Percentiles rank a stretch among this genome's conserved stretches.
Evolutionary conservation across 2,797 vertebrate species (phyloP).

Genomic region (Cetoscarus ocellatus): DNA sequence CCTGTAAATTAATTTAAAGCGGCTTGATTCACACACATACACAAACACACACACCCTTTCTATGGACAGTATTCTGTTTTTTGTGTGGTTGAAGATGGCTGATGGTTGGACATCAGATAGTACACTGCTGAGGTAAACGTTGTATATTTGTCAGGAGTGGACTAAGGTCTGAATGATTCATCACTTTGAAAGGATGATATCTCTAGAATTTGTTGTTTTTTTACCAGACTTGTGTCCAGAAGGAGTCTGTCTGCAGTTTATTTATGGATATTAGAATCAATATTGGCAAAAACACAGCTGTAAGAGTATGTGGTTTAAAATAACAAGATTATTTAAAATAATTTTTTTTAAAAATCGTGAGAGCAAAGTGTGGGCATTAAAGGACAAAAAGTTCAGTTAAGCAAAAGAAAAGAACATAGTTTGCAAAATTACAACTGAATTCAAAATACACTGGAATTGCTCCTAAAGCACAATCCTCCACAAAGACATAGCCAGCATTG

Average conservation of each 20-base stretch:
- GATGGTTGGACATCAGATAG: slow-evolving; percentile 49
- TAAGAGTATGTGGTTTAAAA: not conserved
- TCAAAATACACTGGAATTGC: too few relatives aligned
- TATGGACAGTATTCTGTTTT: slow-evolving; percentile 12
- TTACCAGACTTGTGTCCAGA: not conserved
- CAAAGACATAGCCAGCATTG: too few relatives aligned
- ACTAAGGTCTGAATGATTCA: slow-evolving; percentile 27
- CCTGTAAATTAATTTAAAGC: slow-evolving; percentile 1
- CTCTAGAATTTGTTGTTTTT: not conserved
- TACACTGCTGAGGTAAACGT: slow-evolving; percentile 18
- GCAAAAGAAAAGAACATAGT: too few relatives aligned
- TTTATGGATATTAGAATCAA: not conserved
- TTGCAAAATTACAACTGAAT: too few relatives aligned
- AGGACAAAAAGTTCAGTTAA: too few relatives aligned
- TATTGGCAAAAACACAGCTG: not conserved
- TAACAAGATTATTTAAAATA: not conserved
- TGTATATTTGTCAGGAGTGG: slow-evolving; percentile 11
- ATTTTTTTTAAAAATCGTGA: too few relatives aligned
- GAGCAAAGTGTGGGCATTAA: too few relatives aligned
- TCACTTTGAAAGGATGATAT: slow-evolving; percentile 7
- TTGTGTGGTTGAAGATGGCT: slow-evolving; percentile 34
- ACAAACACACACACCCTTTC: not conserved
- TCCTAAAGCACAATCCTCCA: too few relatives aligned
- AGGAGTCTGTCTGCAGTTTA: not conserved
- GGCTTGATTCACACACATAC: slow-evolving; percentile 5